Evolutionary conservation across 1,140 invertebrate species (phyloP).

Genomic region (Heliconius congener): DNA sequence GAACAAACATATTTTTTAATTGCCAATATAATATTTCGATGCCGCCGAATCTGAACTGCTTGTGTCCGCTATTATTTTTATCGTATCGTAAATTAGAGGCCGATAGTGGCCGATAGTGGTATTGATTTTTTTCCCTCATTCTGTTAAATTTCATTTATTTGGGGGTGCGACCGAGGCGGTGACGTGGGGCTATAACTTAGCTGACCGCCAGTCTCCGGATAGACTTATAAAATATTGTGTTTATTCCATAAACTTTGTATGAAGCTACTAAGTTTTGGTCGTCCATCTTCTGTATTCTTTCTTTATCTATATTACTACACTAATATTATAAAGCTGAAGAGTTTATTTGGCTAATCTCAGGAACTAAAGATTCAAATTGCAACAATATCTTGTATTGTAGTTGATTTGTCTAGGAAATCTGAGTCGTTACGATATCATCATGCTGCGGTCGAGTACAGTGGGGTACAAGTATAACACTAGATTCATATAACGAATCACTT

Average conservation of each 20-base stretch:
- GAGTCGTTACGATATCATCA: no score
- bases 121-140: conserved; percentile 81
- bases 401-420: no score
- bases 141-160: conserved; percentile 81
- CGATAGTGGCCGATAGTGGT: conserved; percentile 76
- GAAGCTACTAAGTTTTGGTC: not conserved
- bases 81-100: conserved; percentile 72
- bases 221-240: conserved; percentile 19
- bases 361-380: no score
- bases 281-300: not conserved
- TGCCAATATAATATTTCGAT: not conserved
- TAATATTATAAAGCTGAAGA: not conserved
- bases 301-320: not conserved
- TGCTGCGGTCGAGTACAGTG: no score
- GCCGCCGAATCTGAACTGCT: conserved; percentile 4
- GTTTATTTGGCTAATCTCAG: no score
- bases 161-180: conserved; percentile 69
- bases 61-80: conserved; percentile 38
- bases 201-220: conserved; percentile 26
- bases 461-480: no score
- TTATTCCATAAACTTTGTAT: conserved; percentile 10
- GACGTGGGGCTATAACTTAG: conserved; percentile 55
- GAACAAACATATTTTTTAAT: not conserved
- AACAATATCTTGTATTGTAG: no score
- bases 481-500: not conserved